Percentiles rank a stretch among this genome's conserved stretches.
Conservation (phyloP, 2,888 invertebrate genomes). For the Patella pellucida region DNA sequence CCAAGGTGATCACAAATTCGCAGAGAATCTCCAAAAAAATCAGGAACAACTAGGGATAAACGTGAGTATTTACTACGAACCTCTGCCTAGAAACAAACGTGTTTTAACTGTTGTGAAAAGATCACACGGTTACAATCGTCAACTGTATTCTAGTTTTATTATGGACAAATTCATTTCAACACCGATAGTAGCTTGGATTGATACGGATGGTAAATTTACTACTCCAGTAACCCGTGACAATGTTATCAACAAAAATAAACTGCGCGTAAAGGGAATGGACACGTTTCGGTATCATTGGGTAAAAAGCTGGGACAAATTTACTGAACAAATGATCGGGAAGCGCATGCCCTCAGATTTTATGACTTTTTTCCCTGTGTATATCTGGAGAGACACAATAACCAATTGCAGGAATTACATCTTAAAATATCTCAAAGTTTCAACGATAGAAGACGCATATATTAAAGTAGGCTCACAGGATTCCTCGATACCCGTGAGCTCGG, state of each 20-base stretch:
- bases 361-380: too few species aligned
- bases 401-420: too few species aligned
- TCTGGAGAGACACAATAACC: too few species aligned
- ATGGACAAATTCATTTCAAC: not conserved
- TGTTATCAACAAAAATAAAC: not conserved
- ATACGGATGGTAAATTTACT: constrained; percentile 1
- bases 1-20: not conserved
- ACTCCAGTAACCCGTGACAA: not conserved
- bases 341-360: too few species aligned
- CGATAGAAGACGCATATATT: too few species aligned
- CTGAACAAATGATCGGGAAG: too few species aligned
- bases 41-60: not conserved
- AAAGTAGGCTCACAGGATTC: too few species aligned
- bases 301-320: too few species aligned
- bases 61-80: not conserved
- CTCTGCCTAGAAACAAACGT: not conserved
- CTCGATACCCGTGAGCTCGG: not conserved
- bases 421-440: too few species aligned
- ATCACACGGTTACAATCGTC: not conserved
- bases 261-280: not conserved
- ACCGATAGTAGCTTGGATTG: not conserved
- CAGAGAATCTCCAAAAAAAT: not conserved
- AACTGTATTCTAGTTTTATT: not conserved
- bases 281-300: not conserved
- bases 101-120: not conserved